Evolutionary conservation across 2,888 invertebrate species (phyloP).

Genomic region (Oligia latruncula): DNA sequence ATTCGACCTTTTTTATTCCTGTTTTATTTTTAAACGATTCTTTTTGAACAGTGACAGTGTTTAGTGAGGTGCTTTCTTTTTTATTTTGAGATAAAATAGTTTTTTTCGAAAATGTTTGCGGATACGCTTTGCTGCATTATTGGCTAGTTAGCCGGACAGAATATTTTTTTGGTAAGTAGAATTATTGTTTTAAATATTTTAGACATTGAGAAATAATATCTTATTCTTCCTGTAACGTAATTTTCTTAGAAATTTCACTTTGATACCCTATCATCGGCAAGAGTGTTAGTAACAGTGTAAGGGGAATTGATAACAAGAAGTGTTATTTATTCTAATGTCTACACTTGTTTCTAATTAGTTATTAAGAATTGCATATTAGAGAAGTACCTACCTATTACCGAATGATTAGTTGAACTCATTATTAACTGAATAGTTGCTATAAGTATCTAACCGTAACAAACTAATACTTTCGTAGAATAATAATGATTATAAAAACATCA

Average conservation of each 20-base stretch:
- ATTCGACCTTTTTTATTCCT: conserved; percentile 46
- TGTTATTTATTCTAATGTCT: conserved; percentile 4
- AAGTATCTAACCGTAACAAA: neutral
- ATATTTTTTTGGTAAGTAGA: conserved; percentile 62
- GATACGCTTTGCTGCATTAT: conserved; percentile 58
- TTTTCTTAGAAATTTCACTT: conserved; percentile 5
- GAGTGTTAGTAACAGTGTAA: neutral
- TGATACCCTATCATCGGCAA: conserved; percentile 15
- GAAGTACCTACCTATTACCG: neutral
- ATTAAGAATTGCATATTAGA: conserved; percentile 26
- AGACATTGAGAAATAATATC: neutral
- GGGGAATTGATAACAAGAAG: conserved; percentile 30
- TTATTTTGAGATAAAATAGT: conserved; percentile 42
- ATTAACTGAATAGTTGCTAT: neutral
- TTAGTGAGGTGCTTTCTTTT: conserved; percentile 63
- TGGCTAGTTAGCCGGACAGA: conserved; percentile 55
- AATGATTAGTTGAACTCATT: neutral
- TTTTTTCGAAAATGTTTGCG: conserved; percentile 61
- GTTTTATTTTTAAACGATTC: conserved; percentile 49
- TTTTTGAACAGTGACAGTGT: conserved; percentile 59
- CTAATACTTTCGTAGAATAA: neutral
- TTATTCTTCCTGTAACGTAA: neutral
- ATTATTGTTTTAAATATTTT: neutral
- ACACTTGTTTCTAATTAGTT: conserved; percentile 35
- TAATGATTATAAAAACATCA: neutral